Percentiles rank a stretch among this genome's conserved stretches.
Evolutionary conservation across 2,113 vertebrate species (phyloP).

Genomic region (Anarhynchus alexandrinus): DNA sequence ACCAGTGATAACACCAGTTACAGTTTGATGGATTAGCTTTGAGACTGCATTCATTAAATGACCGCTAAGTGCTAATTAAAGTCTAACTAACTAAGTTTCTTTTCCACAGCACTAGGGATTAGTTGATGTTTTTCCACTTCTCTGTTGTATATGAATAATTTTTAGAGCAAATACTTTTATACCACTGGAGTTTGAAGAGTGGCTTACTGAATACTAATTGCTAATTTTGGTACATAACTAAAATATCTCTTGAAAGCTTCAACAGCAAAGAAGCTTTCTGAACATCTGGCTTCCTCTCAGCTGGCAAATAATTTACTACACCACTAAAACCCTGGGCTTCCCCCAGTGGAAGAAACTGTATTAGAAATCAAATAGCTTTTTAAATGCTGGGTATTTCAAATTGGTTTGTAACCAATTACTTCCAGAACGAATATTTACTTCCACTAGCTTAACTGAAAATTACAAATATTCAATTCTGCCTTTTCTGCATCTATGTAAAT

Average conservation of each 20-base stretch:
- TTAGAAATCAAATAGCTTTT: neutral
- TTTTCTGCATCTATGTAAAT: neutral
- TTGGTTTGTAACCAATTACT: neutral
- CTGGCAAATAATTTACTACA: neutral
- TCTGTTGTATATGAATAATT: neutral
- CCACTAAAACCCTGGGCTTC: neutral
- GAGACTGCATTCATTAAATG: slow-evolving; percentile 30
- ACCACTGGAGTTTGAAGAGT: neutral
- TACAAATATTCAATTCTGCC: neutral
- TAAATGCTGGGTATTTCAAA: neutral
- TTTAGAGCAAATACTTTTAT: slow-evolving; percentile 34
- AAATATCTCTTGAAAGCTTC: neutral
- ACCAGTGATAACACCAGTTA: neutral
- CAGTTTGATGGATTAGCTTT: slow-evolving; percentile 27
- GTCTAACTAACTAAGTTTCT: slow-evolving; percentile 1
- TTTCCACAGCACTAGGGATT: neutral
- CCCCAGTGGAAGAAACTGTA: neutral
- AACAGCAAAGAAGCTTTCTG: neutral
- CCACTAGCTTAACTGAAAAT: neutral
- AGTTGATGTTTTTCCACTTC: neutral
- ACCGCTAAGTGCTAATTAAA: slow-evolving; percentile 30
- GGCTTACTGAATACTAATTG: slow-evolving; percentile 29
- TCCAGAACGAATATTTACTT: neutral
- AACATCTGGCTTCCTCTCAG: slow-evolving; percentile 21
- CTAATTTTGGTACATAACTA: slow-evolving; percentile 1